These are phyloP conservation scores for Tipula unca DNA, from an alignment of 2,888 invertebrate species.

Conservation along the genomic window DNA sequence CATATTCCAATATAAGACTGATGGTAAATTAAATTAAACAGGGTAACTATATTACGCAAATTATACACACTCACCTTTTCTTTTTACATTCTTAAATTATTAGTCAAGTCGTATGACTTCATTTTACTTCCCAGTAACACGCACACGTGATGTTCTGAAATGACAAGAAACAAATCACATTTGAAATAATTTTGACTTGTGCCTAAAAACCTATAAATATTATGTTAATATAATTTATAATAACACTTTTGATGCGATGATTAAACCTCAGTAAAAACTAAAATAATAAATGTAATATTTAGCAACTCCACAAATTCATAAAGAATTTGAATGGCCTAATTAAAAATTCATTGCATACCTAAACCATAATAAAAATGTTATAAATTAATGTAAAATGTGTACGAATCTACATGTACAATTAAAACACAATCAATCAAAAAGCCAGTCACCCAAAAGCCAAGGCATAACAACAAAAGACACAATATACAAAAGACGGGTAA, in stretches of 20 bases:
- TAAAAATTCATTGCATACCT: background rate
- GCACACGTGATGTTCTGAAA: background rate
- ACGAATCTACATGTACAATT: background rate
- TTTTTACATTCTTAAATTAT: background rate
- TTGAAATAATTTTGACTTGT: background rate
- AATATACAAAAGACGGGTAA: background rate
- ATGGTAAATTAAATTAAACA: background rate
- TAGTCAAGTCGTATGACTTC: background rate
- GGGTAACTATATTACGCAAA: background rate
- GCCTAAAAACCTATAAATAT: background rate
- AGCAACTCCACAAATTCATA: background rate
- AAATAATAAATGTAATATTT: background rate
- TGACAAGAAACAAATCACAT: background rate
- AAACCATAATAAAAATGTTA: background rate
- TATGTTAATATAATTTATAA: background rate
- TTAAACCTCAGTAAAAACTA: background rate
- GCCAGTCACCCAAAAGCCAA: background rate
- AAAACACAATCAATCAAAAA: conserved; percentile 14
- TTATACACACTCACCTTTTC: background rate
- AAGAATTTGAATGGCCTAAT: background rate
- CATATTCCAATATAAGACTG: too few relatives aligned
- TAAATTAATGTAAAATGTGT: background rate
- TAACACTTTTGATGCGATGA: background rate
- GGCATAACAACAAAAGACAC: background rate
- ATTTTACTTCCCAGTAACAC: background rate